Conservation (phyloP, 2,797 vertebrate species). For the Alcedo quadribrachys region DNA sequence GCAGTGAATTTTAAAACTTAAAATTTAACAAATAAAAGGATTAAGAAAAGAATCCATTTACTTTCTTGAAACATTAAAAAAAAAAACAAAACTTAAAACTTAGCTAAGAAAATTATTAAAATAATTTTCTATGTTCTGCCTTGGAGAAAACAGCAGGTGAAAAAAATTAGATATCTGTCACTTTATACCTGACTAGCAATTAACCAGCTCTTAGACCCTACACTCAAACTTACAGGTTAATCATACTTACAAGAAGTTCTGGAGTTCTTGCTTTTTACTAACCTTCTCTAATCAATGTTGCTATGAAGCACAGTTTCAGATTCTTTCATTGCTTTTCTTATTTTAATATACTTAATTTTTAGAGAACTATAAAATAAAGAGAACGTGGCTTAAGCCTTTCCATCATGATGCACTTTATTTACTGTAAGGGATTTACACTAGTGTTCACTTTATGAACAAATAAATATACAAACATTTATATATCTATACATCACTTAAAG, state of each 20-base stretch:
- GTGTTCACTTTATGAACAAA: not conserved
- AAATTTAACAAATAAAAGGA: not conserved
- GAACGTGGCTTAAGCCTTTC: not conserved
- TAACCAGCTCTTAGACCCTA: not conserved
- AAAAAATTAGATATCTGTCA: not conserved
- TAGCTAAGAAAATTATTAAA: no score
- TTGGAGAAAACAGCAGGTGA: not conserved
- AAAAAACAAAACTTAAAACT: no score
- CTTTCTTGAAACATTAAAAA: no score
- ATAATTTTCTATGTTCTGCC: not conserved
- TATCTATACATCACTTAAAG: not conserved
- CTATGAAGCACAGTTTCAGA: not conserved
- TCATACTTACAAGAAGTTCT: not conserved
- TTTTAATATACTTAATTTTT: not conserved
- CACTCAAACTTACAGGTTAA: not conserved
- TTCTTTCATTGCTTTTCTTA: not conserved
- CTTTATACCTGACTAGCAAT: not conserved
- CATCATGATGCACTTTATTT: not conserved
- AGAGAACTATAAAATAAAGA: slow-evolving; percentile 16
- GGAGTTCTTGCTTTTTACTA: not conserved
- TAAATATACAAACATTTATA: not conserved
- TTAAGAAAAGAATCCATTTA: not conserved
- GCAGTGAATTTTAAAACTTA: not conserved
- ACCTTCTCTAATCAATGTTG: not conserved
- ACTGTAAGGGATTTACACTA: slow-evolving; percentile 32